Evolutionary conservation across 2,888 invertebrate genomes (phyloP), one percentile per base, ranked within the genome.

Genomic region (Schizaphis graminum): DNA sequence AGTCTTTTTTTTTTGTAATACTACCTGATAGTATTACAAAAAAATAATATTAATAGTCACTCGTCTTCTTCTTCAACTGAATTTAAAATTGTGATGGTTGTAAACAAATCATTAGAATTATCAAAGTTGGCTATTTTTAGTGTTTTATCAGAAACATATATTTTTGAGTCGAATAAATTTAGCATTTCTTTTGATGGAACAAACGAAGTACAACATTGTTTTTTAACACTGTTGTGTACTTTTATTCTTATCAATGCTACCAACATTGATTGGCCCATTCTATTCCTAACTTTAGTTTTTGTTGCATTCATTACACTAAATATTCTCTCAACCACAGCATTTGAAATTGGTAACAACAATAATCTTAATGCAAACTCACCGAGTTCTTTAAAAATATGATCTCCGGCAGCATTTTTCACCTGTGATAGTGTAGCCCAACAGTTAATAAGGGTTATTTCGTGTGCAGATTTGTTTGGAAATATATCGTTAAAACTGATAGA

Each of bases 241-340:
- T 41, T 85, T 85, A 41, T 85, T 44, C 85, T 61, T 0, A 61
- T 61, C 61, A 61, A 61, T 61, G 61, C 61, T 28, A 61, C 61
- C 28, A 61, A 61, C 85, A 85, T 85, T 24, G 35, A 35, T 41
- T 41, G 21, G 24, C 41, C 2, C 26, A 85, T 85, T 24, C 85
- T 85, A 41, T 26, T 85, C 85, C 35, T 85, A 41, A 85, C 61
- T 85, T 85, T 85, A 10, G 85, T 85, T 85, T 85, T 85, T 35
- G 85, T 85, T 26, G 85, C 41, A 85, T 85, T 85, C 85, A 44
- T 85, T 41, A 85, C 3, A 85, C 85, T 41, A 85, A 85, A 85
- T 85, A 85, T 41, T 41, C 85, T 44, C 85, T 85, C 85, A 41
- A 85, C 85, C 35, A 85, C 85, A 3, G 85, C 85, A 85, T 85